Evolutionary conservation across 2,888 invertebrate species (phyloP).

Genomic region (Belgica antarctica): DNA sequence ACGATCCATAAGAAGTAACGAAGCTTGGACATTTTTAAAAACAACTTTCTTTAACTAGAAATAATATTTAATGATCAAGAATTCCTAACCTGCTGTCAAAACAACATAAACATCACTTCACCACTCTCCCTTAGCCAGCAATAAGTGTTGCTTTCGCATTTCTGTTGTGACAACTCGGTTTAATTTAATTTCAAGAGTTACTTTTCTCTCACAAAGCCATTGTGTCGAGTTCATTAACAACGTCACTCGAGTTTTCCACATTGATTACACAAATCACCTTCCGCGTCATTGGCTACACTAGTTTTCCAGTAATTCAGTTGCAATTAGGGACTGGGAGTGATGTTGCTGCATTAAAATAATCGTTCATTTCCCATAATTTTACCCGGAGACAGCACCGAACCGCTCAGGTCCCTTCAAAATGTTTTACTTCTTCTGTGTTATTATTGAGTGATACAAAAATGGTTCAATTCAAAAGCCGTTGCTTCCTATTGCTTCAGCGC

Average conservation of each 20-base stretch:
- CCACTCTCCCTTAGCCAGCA: too few relatives aligned
- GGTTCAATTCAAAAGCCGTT: constrained; percentile 7
- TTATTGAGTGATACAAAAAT: neutral
- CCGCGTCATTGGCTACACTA: constrained; percentile 26
- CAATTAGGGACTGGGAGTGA: constrained; percentile 19
- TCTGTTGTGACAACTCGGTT: neutral
- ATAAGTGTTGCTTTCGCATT: constrained; percentile 26
- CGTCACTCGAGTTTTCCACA: constrained; percentile 20
- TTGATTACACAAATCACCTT: constrained; percentile 29
- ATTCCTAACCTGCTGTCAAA: too few relatives aligned
- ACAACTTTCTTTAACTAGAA: too few relatives aligned
- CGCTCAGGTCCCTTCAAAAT: neutral
- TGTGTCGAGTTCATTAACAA: constrained; percentile 11
- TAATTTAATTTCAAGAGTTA: neutral
- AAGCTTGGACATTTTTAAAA: too few relatives aligned
- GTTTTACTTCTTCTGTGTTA: neutral
- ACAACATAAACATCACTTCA: too few relatives aligned
- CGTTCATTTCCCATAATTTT: constrained; percentile 4
- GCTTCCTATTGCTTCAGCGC: constrained; percentile 12
- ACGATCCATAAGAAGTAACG: too few relatives aligned
- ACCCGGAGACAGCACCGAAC: neutral
- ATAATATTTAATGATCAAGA: too few relatives aligned
- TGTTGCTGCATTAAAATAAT: constrained; percentile 17
- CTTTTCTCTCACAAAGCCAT: neutral
- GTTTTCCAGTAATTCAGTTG: constrained; percentile 25